Evolutionary conservation across 1,140 invertebrate genomes (phyloP), one percentile per base, ranked within the genome.

Genomic region (Listronotus bonariensis): DNA sequence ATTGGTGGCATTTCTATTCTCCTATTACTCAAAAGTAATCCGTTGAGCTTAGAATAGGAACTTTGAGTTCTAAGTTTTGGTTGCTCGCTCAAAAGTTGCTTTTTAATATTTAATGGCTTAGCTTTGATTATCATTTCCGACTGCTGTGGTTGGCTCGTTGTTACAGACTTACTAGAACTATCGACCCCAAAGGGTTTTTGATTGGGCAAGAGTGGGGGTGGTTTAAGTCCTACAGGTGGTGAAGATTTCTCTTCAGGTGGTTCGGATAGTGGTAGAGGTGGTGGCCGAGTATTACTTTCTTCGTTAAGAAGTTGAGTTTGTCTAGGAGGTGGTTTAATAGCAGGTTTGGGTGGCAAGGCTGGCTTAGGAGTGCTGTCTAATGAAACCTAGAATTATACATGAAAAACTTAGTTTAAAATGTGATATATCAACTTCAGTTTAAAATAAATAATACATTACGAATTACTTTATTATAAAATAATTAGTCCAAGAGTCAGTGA

Each of bases 1-100:
- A 88, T 85, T 14, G 90, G 89, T 34, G 90, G 89, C 87, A 93
- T 90, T 79, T 92, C 91, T 70, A 89, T 92, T 43, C 88, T 80
- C 53, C 89, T 81, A 72, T 88, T 90, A 72, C 88, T 89, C 59
- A 85, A 86, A 41, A 89, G 83, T 72, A 87, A 85, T 18, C 79
- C 80, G 68, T 84, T 84, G 68, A 82, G 80, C 38, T 78, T 72
- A 12, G 73, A 58, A 75, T 82, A 80, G 32, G 82, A 78, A 74
- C 81, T 78, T 60, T 83, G 76, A 65, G 85, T 87, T 73, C 88
- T 84, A 18, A 92, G 78, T 64, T 89, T 89, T 1, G 90, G 90
- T 66, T 90, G 89, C 75, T 92, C 89, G 54, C 87, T 86, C 6
- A 89, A 74, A 0, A 87, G 85, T 65, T 88, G 86, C 76, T 92